Conservation (phyloP, 1,140 invertebrate genomes). For the Acromyrmex heyeri region DNA sequence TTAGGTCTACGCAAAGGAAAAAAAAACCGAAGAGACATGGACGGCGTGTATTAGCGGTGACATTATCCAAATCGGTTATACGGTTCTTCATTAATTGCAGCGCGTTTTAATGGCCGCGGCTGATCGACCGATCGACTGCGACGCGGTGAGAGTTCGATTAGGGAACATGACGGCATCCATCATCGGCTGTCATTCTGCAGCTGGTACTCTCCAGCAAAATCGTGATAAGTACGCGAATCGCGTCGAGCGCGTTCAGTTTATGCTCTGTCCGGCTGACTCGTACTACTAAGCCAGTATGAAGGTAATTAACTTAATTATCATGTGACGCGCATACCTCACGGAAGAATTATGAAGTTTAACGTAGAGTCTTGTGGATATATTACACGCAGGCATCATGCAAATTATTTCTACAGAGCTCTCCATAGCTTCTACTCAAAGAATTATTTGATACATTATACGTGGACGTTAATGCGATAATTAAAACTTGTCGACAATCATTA, state of each 20-base stretch:
- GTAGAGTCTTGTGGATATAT: conserved; percentile 14
- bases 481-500: conserved; percentile 56
- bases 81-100: conserved; percentile 53
- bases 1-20: background rate
- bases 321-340: conserved; percentile 61
- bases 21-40: background rate
- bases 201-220: conserved; percentile 37
- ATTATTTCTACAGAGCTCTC: conserved; percentile 45
- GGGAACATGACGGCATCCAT: conserved; percentile 68
- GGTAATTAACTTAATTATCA: conserved; percentile 79
- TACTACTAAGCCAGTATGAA: conserved; percentile 65
- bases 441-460: conserved; percentile 41
- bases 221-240: conserved; percentile 5
- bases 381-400: conserved; percentile 43
- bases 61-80: conserved; percentile 22
- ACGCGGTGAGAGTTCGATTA: conserved; percentile 65
- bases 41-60: background rate
- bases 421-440: background rate
- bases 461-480: conserved; percentile 56
- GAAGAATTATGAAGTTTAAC: conserved; percentile 65
- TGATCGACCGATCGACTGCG: background rate
- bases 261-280: conserved; percentile 13
- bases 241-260: conserved; percentile 45
- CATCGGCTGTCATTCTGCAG: conserved; percentile 72
- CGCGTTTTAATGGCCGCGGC: conserved; percentile 41